A percentile compares a stretch with the other conserved stretches of the same genome.
These are phyloP conservation scores for Anorthoa munda DNA, from an alignment of 2,888 invertebrate species.

Conservation along the genomic window DNA sequence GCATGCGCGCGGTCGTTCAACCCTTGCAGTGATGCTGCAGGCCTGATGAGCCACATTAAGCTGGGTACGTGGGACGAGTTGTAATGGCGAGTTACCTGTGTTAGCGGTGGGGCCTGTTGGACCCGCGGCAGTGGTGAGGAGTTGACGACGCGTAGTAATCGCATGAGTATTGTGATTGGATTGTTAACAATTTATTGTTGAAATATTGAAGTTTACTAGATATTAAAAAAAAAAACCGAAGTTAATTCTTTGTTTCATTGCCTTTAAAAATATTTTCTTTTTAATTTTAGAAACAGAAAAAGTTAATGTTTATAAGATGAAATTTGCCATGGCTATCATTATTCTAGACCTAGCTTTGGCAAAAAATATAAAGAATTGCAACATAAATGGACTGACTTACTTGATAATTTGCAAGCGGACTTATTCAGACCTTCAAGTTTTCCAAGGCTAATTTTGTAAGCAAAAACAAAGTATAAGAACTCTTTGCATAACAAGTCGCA, in stretches of 20 bases:
- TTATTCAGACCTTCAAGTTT: conserved; percentile 11
- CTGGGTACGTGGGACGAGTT: conserved; percentile 64
- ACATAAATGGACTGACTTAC: not conserved
- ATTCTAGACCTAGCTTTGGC: not conserved
- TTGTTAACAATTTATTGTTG: not conserved
- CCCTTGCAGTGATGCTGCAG: conserved; percentile 85
- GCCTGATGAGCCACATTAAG: conserved; percentile 75
- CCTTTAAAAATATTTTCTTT: not conserved
- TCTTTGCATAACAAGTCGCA: conserved; percentile 56
- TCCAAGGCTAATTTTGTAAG: conserved; percentile 29
- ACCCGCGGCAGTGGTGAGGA: conserved; percentile 17
- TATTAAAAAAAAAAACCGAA: too few species aligned
- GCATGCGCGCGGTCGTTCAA: conserved; percentile 86
- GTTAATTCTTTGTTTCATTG: too few species aligned
- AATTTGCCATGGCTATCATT: too few species aligned
- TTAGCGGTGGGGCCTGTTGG: conserved; percentile 27
- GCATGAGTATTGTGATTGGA: not conserved
- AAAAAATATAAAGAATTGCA: not conserved
- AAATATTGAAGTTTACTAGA: not conserved
- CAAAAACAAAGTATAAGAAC: conserved; percentile 45
- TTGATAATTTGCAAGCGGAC: conserved; percentile 4
- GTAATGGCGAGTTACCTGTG: conserved; percentile 63
- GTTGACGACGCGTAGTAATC: conserved; percentile 2
- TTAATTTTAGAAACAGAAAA: not conserved
- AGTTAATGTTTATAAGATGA: too few species aligned